Percentiles rank a stretch among this genome's conserved stretches.
phyloP scores from a whole-genome alignment of 1,140 invertebrate species.

The Goniozus legneri region DNA sequence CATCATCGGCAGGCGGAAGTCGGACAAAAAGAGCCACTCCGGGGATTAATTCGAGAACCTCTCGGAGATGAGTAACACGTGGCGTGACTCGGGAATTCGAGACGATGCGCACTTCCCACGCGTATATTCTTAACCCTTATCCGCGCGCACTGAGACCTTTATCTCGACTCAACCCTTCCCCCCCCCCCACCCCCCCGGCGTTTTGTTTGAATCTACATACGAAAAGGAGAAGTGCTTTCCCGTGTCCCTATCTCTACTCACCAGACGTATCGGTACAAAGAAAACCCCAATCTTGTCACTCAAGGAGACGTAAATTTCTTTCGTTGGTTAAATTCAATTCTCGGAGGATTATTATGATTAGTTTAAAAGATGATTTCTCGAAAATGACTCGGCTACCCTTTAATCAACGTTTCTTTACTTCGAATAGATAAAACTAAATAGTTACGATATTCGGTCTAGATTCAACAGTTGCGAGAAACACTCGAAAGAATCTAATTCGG shows the following conservation, averaged over 20 bases:
- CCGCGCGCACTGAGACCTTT: constrained; percentile 14
- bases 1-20: too few species aligned
- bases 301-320: constrained; percentile 30
- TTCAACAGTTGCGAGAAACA: too few species aligned
- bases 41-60: constrained; percentile 8
- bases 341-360: too few species aligned
- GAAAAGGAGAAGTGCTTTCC: constrained; percentile 37
- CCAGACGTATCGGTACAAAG: not conserved
- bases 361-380: too few species aligned
- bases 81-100: constrained; percentile 26
- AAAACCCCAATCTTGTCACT: constrained; percentile 27
- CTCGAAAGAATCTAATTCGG: too few species aligned
- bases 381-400: too few species aligned
- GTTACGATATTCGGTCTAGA: too few species aligned
- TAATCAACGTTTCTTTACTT: too few species aligned
- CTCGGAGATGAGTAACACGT: constrained; percentile 17
- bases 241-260: constrained; percentile 35
- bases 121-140: constrained; percentile 33
- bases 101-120: constrained; percentile 25
- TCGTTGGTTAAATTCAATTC: too few species aligned
- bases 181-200: constrained; percentile 22
- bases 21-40: not conserved
- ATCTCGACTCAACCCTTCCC: constrained; percentile 28
- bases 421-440: too few species aligned
- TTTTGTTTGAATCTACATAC: constrained; percentile 35